Evolutionary conservation across 2,113 vertebrate genomes (phyloP).

Genomic region (Gopherus flavomarginatus): DNA sequence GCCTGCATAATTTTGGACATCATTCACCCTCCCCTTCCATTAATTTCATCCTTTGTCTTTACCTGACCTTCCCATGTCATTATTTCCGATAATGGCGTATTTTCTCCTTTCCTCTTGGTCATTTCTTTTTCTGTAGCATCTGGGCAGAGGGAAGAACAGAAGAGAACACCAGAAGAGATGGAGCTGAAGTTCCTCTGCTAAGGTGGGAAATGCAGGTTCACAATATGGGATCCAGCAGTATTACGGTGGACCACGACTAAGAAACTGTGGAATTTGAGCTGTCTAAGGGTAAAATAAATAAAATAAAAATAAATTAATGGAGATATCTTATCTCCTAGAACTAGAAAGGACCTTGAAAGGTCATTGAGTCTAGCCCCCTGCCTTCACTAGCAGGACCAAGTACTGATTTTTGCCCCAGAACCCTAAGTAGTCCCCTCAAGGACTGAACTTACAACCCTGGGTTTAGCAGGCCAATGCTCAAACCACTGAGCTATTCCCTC

Average conservation of each 20-base stretch:
- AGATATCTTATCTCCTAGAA: too few species aligned
- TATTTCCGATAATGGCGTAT: not conserved
- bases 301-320: too few species aligned
- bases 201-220: not conserved
- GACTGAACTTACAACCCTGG: too few species aligned
- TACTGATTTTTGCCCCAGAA: too few species aligned
- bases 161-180: not conserved
- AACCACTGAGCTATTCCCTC: too few species aligned
- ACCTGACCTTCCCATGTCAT: slow-evolving; percentile 12
- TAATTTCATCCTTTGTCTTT: not conserved
- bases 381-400: too few species aligned
- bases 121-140: not conserved
- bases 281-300: not conserved
- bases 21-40: not conserved
- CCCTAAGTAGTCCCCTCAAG: too few species aligned
- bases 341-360: too few species aligned
- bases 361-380: too few species aligned
- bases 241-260: slow-evolving; percentile 2
- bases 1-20: not conserved
- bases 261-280: not conserved
- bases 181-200: not conserved
- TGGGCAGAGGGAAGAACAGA: not conserved
- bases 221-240: not conserved
- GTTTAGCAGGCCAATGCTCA: too few species aligned
- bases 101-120: not conserved